Conservation (phyloP, 2,888 invertebrate genomes). For the Rotaria macrura region DNA sequence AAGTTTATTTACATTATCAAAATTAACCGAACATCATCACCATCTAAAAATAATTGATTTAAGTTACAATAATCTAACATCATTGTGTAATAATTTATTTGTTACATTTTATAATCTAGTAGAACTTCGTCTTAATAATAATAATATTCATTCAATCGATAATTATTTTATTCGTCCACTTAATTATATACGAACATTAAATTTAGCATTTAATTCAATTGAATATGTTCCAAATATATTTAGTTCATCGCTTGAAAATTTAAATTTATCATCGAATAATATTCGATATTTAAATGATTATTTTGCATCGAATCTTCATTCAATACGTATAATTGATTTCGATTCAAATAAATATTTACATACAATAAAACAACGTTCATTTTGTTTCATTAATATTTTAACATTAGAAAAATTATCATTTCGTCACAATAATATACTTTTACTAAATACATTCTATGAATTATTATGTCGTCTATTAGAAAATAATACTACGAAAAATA, state of each 20-base stretch:
- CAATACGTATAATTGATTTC: neutral
- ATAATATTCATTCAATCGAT: slow-evolving; percentile 2
- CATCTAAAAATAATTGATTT: neutral
- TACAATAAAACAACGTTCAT: neutral
- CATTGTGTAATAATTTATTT: slow-evolving; percentile 5
- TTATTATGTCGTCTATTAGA: neutral
- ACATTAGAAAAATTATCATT: neutral
- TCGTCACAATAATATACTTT: neutral
- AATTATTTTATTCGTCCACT: neutral
- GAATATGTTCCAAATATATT: neutral
- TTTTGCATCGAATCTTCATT: neutral
- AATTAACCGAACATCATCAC: neutral
- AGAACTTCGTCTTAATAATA: neutral
- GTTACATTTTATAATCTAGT: neutral
- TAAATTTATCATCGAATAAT: neutral
- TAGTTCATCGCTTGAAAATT: neutral
- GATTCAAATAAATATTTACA: neutral
- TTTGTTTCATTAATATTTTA: neutral
- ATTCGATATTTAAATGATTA: neutral
- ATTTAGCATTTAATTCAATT: neutral
- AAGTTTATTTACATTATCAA: slow-evolving; percentile 5
- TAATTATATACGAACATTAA: neutral
- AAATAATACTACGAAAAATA: neutral
- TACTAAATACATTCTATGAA: neutral
- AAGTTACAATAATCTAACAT: neutral